Evolutionary conservation across 1,140 invertebrate species (phyloP).

Genomic region (Dolichoris vasculosae): DNA sequence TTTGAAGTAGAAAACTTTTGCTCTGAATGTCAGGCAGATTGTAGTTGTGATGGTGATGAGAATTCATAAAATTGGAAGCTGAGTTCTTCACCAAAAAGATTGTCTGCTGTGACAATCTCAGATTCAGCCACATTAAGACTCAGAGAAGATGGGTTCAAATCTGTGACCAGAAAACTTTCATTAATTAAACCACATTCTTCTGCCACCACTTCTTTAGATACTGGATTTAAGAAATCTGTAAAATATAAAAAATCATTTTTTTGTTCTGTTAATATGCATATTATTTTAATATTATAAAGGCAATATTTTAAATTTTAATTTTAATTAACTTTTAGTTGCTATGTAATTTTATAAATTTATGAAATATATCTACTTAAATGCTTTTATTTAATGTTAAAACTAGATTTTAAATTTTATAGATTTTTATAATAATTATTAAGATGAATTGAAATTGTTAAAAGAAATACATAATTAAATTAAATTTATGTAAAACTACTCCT

Average conservation of each 20-base stretch:
- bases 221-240: constrained; percentile 77
- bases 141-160: constrained; percentile 74
- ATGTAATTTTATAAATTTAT: too few relatives aligned
- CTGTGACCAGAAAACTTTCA: constrained; percentile 75
- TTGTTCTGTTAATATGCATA: neutral
- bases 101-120: constrained; percentile 73
- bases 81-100: constrained; percentile 76
- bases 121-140: constrained; percentile 74
- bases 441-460: too few relatives aligned
- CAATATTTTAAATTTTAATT: neutral
- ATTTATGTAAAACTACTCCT: too few relatives aligned
- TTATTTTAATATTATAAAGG: neutral
- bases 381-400: too few relatives aligned
- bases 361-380: too few relatives aligned
- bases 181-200: constrained; percentile 76
- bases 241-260: constrained; percentile 21
- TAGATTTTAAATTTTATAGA: too few relatives aligned
- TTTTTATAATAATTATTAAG: too few relatives aligned
- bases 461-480: too few relatives aligned
- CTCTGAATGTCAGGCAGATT: constrained; percentile 70
- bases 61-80: constrained; percentile 76
- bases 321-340: neutral
- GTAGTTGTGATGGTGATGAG: constrained; percentile 70
- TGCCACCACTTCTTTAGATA: constrained; percentile 76
- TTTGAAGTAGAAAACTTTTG: neutral